Percentiles rank a stretch among this genome's conserved stretches.
phyloP scores from a whole-genome alignment of 2,888 invertebrate species.

The Eretmocerus hayati region DNA sequence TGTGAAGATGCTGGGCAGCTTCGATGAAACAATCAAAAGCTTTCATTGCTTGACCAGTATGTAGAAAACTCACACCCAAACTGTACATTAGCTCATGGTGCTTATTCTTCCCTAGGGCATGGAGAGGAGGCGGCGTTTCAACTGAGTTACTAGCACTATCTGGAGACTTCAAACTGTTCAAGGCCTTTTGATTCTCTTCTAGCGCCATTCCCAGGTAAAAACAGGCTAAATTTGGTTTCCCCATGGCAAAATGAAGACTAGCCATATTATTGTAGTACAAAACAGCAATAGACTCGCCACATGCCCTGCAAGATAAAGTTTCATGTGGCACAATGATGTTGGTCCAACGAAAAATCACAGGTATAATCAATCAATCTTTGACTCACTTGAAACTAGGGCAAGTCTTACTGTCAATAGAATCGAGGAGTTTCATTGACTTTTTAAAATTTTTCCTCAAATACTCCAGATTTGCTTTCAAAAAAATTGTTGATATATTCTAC shows the following conservation, averaged over 20 bases:
- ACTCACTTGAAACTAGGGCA: constrained; percentile 47
- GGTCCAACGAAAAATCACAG: constrained; percentile 1
- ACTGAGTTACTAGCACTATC: constrained; percentile 11
- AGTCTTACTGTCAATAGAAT: constrained; percentile 46
- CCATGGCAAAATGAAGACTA: constrained; percentile 71
- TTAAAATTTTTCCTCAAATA: constrained; percentile 58
- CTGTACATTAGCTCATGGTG: constrained; percentile 70
- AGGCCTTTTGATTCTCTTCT: constrained; percentile 58
- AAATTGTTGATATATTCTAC: constrained; percentile 51
- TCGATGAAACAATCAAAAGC: constrained; percentile 89
- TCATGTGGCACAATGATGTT: too few relatives aligned
- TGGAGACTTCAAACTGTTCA: constrained; percentile 35
- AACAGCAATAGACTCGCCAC: constrained; percentile 57
- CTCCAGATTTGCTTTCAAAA: constrained; percentile 58
- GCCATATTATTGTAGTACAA: constrained; percentile 77
- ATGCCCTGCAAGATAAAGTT: too few relatives aligned
- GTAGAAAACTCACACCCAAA: constrained; percentile 74
- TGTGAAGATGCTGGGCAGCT: constrained; percentile 76
- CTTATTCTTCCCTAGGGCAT: constrained; percentile 55
- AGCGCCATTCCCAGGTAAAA: constrained; percentile 75
- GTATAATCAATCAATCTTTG: background rate
- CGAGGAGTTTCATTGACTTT: constrained; percentile 56
- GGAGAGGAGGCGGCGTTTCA: constrained; percentile 48
- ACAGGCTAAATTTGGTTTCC: constrained; percentile 72
- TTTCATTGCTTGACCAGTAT: constrained; percentile 70